Evolutionary conservation across 2,888 invertebrate species (phyloP), one percentile per base, ranked within the genome.

Genomic region (Colletes collaris): DNA sequence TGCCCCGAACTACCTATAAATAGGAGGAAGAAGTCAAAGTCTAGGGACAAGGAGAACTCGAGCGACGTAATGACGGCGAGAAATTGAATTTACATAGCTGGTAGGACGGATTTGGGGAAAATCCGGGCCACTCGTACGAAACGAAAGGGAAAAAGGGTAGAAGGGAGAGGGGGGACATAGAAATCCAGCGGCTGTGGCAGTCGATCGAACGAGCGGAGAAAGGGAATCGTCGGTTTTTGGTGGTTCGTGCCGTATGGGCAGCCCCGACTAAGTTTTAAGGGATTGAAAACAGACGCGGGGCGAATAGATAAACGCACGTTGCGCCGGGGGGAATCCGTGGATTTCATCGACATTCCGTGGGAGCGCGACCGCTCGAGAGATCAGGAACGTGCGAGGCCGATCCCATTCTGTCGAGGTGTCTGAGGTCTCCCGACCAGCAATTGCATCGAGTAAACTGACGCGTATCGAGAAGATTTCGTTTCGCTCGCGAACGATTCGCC

Each of bases 241-340:
- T 64, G 74, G 70, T 73, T 81, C 81, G 77, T 72, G 74, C 66
- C 76, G 82, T 81, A 72, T 81, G 69, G 84, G 59, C 63, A 65
- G 78, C 80, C 66, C 80, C 27, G 79, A 76, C 83, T 81, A 82
- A 84, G 87, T 89, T 88, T 89, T 90, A 91, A 84, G 85, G 87
- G 88, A 90, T 89, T 90, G 89, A 84, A 86, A 85, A 82, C 86
- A 87, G 86, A 89, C 89, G 89, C 90, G 86, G 69, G 68, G 64
- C 79, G 89, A 89, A 89, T 89, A 86, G 89, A 86, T 89, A 90
- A 89, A 90, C 87, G 85, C 85, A 74, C 81, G 58, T 80, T 83
- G 44, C 81, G 65, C 72, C 27, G 50, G 49, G 53, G 78, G 75
- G 72, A 84, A 70, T 70, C 79, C 82, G 78, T 75, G 85, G 85